A percentile compares a stretch with the other conserved stretches of the same genome.
Conservation (phyloP, 2,113 vertebrate species). For the Xiphophorus couchianus region DNA sequence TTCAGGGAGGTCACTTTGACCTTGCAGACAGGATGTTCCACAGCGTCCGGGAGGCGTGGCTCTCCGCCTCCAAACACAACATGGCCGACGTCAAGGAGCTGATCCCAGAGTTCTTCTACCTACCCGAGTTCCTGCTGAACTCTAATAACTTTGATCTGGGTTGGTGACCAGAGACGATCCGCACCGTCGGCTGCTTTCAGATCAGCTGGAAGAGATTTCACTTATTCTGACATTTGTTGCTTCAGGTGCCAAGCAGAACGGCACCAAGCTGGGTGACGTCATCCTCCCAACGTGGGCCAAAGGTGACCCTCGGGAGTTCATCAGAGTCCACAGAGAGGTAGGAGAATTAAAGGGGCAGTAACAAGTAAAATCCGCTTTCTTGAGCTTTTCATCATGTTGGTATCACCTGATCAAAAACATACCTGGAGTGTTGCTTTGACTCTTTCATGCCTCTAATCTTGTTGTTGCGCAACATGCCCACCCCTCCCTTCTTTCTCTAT, state of each 20-base stretch:
- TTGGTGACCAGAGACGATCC: slow-evolving; percentile 51
- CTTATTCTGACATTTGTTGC: not conserved
- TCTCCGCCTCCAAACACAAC: slow-evolving; percentile 97
- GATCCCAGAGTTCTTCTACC: slow-evolving; percentile 98
- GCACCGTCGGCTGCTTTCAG: too few relatives aligned
- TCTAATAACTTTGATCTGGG: slow-evolving; percentile 98
- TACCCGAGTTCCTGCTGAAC: slow-evolving; percentile 96
- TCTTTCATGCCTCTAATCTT: too few relatives aligned
- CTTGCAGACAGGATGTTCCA: slow-evolving; percentile 99
- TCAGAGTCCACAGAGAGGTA: slow-evolving; percentile 97
- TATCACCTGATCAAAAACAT: too few relatives aligned
- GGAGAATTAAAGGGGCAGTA: not conserved
- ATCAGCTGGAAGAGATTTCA: not conserved
- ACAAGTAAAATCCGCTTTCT: too few relatives aligned
- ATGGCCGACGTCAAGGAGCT: slow-evolving; percentile 99
- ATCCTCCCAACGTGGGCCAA: slow-evolving; percentile 97
- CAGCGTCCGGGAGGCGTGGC: slow-evolving; percentile 96
- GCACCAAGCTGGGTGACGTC: slow-evolving; percentile 93
- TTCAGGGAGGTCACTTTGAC: slow-evolving; percentile 96
- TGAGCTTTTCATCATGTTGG: too few relatives aligned
- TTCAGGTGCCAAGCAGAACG: slow-evolving; percentile 95
- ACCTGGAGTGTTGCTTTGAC: too few relatives aligned
- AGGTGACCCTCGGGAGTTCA: slow-evolving; percentile 97
- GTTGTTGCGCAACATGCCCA: too few relatives aligned
- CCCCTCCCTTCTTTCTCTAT: too few relatives aligned